Conservation (phyloP, 2,888 invertebrate species). For the Zootermopsis nevadensis region DNA sequence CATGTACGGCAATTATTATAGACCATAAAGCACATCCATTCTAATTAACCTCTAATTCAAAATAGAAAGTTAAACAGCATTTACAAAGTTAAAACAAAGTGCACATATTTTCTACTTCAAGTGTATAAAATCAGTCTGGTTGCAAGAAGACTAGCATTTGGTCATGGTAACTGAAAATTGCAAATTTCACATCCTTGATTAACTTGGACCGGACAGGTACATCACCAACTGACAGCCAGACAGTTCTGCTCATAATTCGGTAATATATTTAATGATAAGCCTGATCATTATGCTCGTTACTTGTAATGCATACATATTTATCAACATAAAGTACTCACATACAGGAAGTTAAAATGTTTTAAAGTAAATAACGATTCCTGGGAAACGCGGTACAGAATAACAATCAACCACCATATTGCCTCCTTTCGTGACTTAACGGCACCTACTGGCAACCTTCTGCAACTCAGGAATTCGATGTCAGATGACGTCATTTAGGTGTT, state of each 20-base stretch:
- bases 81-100: no score
- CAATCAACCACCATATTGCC: conserved; percentile 51
- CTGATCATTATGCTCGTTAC: not conserved
- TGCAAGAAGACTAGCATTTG: not conserved
- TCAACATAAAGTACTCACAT: not conserved
- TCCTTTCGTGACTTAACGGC: not conserved
- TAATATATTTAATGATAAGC: not conserved
- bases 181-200: not conserved
- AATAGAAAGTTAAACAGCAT: no score
- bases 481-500: conserved; percentile 32
- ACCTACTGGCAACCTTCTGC: conserved; percentile 40
- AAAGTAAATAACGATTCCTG: conserved; percentile 23
- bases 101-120: not conserved
- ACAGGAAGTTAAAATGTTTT: not conserved
- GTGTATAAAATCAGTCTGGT: not conserved
- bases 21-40: not conserved
- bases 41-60: not conserved
- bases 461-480: conserved; percentile 26
- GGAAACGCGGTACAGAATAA: conserved; percentile 47
- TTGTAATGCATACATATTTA: not conserved
- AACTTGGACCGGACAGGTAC: not conserved
- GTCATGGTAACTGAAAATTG: not conserved
- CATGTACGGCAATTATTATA: not conserved
- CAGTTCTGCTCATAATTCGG: not conserved
- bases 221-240: conserved; percentile 5